Conservation (phyloP, 2,113 vertebrate species). For the Odobenus rosmarus region DNA sequence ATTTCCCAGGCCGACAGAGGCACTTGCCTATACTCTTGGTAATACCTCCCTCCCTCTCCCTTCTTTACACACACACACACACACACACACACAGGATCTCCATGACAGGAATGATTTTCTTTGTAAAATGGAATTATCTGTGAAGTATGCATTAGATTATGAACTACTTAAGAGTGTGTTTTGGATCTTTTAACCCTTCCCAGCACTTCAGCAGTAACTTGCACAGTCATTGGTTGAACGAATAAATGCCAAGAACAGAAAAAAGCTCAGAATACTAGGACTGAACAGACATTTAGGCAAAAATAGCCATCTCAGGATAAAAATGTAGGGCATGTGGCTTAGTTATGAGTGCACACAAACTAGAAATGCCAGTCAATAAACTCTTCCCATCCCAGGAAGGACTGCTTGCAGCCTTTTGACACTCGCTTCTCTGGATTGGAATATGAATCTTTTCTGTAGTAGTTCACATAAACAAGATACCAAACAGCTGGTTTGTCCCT, state of each 20-base stretch:
- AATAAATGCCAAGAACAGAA: not conserved
- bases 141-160: not conserved
- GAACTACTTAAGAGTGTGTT: not conserved
- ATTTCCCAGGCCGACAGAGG: not conserved
- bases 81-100: not conserved
- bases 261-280: not conserved
- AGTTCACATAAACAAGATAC: not conserved
- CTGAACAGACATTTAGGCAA: not conserved
- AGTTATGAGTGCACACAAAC: not conserved
- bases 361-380: not conserved
- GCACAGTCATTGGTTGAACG: not conserved
- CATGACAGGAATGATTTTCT: not conserved
- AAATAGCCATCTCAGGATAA: not conserved
- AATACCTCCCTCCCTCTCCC: accelerated
- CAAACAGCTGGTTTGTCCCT: not conserved
- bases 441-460: not conserved
- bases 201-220: not conserved
- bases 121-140: not conserved
- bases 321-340: not conserved
- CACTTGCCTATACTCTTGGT: not conserved
- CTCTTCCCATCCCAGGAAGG: not conserved
- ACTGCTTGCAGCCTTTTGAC: not conserved
- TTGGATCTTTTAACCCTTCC: not conserved
- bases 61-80: not conserved
- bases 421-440: not conserved